Conservation (phyloP, 2,888 invertebrate genomes). For the Eilema griseolum region DNA sequence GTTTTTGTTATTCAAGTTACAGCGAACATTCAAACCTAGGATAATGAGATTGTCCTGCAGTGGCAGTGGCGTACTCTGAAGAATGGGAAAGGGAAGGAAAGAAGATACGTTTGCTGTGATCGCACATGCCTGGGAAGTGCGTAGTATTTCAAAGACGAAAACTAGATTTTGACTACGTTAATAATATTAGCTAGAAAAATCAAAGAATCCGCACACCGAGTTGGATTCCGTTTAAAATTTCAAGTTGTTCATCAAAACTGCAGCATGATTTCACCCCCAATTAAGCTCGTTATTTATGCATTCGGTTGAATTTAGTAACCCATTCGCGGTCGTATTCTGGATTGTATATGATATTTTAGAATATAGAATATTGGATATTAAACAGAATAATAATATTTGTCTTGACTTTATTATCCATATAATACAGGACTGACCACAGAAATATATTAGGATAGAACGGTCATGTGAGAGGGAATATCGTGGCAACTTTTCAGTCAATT, state of each 20-base stretch:
- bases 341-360: background rate
- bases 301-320: constrained; percentile 69
- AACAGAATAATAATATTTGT: background rate
- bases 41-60: too few species aligned
- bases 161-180: constrained; percentile 8
- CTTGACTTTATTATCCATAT: background rate
- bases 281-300: constrained; percentile 83
- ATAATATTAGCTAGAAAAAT: constrained; percentile 30
- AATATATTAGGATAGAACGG: too few species aligned
- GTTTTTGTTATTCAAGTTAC: too few species aligned
- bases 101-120: too few species aligned
- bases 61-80: too few species aligned
- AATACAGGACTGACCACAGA: too few species aligned
- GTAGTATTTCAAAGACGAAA: too few species aligned
- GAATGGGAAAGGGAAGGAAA: too few species aligned
- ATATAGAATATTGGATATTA: background rate
- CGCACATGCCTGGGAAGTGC: too few species aligned
- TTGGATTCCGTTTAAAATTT: constrained; percentile 60
- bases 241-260: constrained; percentile 78
- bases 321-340: constrained; percentile 61
- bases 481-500: too few species aligned
- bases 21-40: too few species aligned
- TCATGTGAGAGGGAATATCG: too few species aligned
- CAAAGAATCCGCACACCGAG: constrained; percentile 25
- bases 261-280: constrained; percentile 78